Evolutionary conservation across 2,797 vertebrate genomes (phyloP).

Genomic region (Ficedula albicollis): DNA sequence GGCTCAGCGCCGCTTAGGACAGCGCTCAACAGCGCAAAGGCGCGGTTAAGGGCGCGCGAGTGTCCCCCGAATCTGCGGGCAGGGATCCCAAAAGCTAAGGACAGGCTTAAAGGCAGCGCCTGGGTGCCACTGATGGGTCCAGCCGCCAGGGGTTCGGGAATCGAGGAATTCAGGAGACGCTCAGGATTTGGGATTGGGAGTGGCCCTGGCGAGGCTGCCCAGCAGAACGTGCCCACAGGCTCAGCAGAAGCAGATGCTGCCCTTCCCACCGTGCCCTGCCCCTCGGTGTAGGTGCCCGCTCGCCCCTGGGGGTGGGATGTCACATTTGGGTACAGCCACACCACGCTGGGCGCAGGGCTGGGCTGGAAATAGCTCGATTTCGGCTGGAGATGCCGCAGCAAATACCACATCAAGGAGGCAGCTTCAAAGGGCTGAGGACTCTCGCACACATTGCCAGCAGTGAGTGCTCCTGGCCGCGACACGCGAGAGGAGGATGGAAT

Average conservation of each 20-base stretch:
- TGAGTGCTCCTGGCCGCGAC: not conserved
- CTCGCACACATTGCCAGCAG: not conserved
- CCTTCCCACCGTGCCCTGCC: rapidly evolving
- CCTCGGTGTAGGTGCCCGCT: not conserved
- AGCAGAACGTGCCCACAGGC: no score
- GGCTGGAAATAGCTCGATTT: not conserved
- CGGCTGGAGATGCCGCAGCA: not conserved
- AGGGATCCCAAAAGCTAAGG: not conserved
- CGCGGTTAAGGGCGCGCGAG: not conserved
- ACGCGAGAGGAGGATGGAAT: not conserved
- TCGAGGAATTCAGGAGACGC: no score
- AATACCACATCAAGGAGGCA: not conserved
- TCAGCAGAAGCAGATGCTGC: not conserved
- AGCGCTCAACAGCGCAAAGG: rapidly evolving
- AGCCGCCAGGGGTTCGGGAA: no score
- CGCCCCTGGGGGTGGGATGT: not conserved
- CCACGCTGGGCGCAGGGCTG: rapidly evolving
- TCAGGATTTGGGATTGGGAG: not conserved
- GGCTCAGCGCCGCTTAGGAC: rapidly evolving
- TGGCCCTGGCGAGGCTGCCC: not conserved
- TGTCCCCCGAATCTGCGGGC: not conserved
- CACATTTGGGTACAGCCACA: not conserved
- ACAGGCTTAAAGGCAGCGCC: not conserved
- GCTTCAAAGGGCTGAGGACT: not conserved
- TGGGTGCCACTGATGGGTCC: not conserved